Conservation (phyloP, 1,140 invertebrate species). For the Proctacanthus coquilletti region DNA sequence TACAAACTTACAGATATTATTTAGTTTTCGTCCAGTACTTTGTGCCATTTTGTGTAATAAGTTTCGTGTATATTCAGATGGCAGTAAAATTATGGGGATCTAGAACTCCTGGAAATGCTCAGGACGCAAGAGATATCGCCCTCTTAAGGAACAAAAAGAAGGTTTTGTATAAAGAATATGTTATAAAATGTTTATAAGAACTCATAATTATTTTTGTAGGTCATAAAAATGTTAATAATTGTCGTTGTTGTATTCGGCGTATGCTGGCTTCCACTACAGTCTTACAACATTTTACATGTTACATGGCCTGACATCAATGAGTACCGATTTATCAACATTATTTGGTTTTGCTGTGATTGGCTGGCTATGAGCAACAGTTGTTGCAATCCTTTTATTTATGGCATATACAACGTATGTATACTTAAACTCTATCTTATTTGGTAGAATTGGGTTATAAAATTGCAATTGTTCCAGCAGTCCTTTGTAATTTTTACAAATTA, state of each 20-base stretch:
- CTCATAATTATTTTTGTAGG: constrained; percentile 33
- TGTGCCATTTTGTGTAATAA: constrained; percentile 58
- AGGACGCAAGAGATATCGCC: constrained; percentile 55
- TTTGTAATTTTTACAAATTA: too few relatives aligned
- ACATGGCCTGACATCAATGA: constrained; percentile 53
- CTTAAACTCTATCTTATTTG: too few relatives aligned
- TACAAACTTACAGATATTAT: constrained; percentile 38
- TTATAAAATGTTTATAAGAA: neutral
- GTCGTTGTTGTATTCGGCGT: constrained; percentile 64
- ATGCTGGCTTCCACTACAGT: constrained; percentile 68
- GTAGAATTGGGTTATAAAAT: constrained; percentile 1
- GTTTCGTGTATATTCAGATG: constrained; percentile 64
- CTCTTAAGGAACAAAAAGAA: constrained; percentile 67
- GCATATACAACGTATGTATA: constrained; percentile 65
- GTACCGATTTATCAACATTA: constrained; percentile 61
- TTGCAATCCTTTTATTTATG: constrained; percentile 75
- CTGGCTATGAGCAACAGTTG: constrained; percentile 76
- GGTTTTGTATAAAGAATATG: constrained; percentile 32
- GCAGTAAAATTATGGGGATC: constrained; percentile 58
- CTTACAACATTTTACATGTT: constrained; percentile 54
- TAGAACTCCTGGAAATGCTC: constrained; percentile 55
- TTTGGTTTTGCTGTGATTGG: constrained; percentile 72
- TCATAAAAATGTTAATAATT: constrained; percentile 72
- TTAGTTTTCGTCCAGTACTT: constrained; percentile 53
- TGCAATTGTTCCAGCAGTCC: too few relatives aligned